Percentiles rank a stretch among this genome's conserved stretches.
phyloP scores from a whole-genome alignment of 2,888 invertebrate genomes.

The Acanthosepion pharaonis region DNA sequence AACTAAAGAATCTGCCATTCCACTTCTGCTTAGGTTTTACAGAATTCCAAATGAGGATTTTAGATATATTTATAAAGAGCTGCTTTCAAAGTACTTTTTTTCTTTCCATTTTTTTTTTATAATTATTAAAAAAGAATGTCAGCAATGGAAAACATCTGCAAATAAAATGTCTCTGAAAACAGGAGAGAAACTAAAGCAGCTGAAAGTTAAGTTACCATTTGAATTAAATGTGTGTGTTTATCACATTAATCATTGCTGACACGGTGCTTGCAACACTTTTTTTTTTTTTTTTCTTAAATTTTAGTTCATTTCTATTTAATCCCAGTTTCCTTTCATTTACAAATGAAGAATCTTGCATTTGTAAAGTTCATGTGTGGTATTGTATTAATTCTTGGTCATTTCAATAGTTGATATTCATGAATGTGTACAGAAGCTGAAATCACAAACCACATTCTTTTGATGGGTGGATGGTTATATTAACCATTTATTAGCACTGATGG shows the following conservation, averaged over 20 bases:
- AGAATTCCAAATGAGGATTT: background rate
- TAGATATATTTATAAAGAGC: background rate
- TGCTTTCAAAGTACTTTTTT: background rate
- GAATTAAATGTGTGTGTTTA: background rate
- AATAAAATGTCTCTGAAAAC: background rate
- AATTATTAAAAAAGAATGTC: background rate
- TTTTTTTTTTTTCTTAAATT: background rate
- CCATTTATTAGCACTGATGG: background rate
- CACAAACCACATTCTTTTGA: background rate
- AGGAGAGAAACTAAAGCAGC: background rate
- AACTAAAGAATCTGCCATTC: background rate
- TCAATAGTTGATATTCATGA: slow-evolving; percentile 1
- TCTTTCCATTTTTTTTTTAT: background rate
- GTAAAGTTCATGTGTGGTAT: background rate
- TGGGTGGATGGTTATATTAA: background rate
- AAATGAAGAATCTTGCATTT: background rate
- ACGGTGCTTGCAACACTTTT: background rate
- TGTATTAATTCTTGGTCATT: background rate
- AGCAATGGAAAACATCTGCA: slow-evolving; percentile 5
- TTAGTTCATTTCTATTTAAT: background rate
- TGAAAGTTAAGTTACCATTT: background rate
- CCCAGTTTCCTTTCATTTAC: background rate
- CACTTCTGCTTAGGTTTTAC: background rate
- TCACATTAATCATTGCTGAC: background rate
- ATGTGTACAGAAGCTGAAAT: background rate